Base-by-base conservation (phyloP, 2,888 invertebrate species). In the Leptinotarsa haldemani region DNA sequence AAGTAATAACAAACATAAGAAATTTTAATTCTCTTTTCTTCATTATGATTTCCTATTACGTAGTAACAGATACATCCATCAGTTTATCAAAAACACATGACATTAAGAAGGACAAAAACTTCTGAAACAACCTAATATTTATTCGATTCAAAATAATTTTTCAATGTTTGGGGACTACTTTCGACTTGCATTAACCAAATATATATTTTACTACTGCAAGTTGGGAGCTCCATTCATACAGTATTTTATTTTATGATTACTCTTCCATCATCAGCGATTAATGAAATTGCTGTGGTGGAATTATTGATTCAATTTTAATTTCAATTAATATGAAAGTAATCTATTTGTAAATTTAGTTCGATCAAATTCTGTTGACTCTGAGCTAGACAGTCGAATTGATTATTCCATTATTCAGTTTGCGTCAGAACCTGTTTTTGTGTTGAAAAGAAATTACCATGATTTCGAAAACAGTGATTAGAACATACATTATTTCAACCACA, bases 301-400 rank as follows among this genome's bases (percentile, higher is more conserved):
- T 52, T 18, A 52, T 52, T n/a, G 18, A 18, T 18, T 7, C 4
- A 52, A 52, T 52, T 5, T 18, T 5, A n/a, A 52, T 52, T 52
- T 18, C 52, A 18, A 52, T 52, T 52, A 18, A 7, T 1, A 52
- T 4, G 52, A 18, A 52, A 52, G 9, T 52, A 52, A 52, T 52
- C 18, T 52, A 52, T 18, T 52, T 18, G 52, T 52, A 52, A 52
- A 52, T 52, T 18, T 12, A 18, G 0, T 18, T 9, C 9, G 3
- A 52, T 2, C 52, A 9, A 52, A 52, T 18, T 52, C 18, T n/a
- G n/a, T 18, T 9, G n/a, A 18, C 52, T 52, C 52, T 18, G 18
- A 18, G 52, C n/a, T 18, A 52, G 52, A 18, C 52, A 52, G 52
- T 52, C 52, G 9, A 52, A 52, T 52, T 52, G 52, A 52, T 52